Evolutionary conservation across 2,888 invertebrate species (phyloP).

Genomic region (Macaria notata): DNA sequence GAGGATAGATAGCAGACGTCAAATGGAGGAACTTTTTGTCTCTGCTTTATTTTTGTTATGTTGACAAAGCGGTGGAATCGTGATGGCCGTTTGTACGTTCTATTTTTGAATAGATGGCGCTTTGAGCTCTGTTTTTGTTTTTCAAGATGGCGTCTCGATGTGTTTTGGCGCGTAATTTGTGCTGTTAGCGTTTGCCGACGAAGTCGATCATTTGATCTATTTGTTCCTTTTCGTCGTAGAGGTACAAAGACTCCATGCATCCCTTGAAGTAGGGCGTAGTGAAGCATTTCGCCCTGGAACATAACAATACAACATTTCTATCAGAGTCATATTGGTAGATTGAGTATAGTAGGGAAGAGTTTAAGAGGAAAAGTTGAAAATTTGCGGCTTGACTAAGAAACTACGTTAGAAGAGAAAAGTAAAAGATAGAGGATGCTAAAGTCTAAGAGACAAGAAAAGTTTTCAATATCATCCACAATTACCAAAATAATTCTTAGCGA

Average conservation of each 20-base stretch:
- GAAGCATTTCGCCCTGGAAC: constrained; percentile 89
- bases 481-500: too few relatives aligned
- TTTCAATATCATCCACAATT: too few relatives aligned
- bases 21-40: constrained; percentile 61
- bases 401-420: background rate
- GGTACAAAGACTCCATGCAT: constrained; percentile 90
- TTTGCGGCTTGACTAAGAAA: too few relatives aligned
- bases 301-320: constrained; percentile 29
- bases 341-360: too few relatives aligned
- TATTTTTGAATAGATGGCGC: constrained; percentile 47
- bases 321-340: too few relatives aligned
- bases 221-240: constrained; percentile 89
- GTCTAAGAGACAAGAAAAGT: too few relatives aligned
- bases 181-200: constrained; percentile 84
- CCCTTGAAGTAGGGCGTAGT: constrained; percentile 90
- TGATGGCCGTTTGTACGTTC: constrained; percentile 47
- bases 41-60: constrained; percentile 50
- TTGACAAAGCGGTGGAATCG: constrained; percentile 61
- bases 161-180: constrained; percentile 54
- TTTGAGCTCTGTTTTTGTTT: constrained; percentile 44
- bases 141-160: constrained; percentile 50
- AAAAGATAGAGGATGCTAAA: background rate
- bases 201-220: constrained; percentile 91
- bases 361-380: too few relatives aligned
- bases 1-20: constrained; percentile 80